Conservation (phyloP, 2,113 vertebrate genomes). For the Acanthisitta chloris region DNA sequence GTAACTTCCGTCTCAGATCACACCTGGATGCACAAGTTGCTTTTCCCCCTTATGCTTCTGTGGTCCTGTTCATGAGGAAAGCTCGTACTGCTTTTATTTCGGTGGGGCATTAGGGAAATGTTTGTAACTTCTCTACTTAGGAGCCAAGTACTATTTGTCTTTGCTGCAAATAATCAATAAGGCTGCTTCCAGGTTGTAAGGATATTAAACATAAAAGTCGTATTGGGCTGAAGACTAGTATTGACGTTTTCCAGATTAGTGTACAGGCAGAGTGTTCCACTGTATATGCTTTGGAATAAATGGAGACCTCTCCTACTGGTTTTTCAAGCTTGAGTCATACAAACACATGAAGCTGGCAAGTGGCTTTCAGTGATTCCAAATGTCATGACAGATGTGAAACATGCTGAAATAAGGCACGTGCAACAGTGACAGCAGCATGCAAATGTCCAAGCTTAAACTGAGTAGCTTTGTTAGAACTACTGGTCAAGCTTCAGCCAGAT, state of each 20-base stretch:
- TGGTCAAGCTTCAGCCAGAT: not conserved
- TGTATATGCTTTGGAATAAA: not conserved
- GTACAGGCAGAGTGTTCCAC: not conserved
- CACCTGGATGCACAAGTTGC: accelerated
- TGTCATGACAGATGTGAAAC: not conserved
- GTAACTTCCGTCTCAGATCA: not conserved
- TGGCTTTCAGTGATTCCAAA: not conserved
- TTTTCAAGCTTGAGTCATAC: not conserved
- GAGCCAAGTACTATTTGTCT: not conserved
- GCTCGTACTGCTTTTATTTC: not conserved
- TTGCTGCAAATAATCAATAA: not conserved
- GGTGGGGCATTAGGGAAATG: not conserved
- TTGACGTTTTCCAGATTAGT: not conserved
- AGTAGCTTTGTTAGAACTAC: not conserved
- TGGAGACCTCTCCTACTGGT: not conserved
- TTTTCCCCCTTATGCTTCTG: not conserved
- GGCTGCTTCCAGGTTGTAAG: not conserved
- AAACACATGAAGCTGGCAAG: not conserved
- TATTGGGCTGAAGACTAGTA: not conserved
- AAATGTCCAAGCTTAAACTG: not conserved
- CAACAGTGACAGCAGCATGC: not conserved
- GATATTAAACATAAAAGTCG: not conserved
- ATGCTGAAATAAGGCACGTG: not conserved
- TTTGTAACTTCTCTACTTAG: not conserved
- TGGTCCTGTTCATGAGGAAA: not conserved